Percentiles rank a stretch among this genome's conserved stretches.
Evolutionary conservation across 2,797 vertebrate genomes (phyloP).

Genomic region (Morelia viridis): DNA sequence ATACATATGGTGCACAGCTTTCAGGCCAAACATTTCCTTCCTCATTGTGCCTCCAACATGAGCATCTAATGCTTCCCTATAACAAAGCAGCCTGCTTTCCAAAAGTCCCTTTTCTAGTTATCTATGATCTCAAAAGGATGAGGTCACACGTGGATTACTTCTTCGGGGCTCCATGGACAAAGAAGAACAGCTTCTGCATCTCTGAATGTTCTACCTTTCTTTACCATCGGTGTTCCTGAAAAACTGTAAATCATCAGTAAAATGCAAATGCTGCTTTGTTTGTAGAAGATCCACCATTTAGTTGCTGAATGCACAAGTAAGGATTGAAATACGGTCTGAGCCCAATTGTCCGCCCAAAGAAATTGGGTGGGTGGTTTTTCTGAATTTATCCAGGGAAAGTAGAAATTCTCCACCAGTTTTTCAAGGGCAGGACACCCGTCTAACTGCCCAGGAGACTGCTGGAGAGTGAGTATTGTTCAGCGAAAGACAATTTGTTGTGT

Average conservation of each 20-base stretch:
- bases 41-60: not conserved
- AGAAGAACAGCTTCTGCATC: not conserved
- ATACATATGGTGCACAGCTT: rapidly evolving
- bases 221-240: not conserved
- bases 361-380: not conserved
- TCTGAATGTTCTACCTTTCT: not conserved
- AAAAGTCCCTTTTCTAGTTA: not conserved
- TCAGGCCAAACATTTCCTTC: not conserved
- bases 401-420: not conserved
- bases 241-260: not conserved
- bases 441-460: not conserved
- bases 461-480: not conserved
- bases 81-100: not conserved
- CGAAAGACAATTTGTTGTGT: not conserved
- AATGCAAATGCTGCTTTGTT: not conserved
- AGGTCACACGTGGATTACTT: not conserved
- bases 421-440: not conserved
- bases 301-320: not conserved
- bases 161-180: not conserved
- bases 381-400: not conserved
- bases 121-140: not conserved
- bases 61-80: not conserved
- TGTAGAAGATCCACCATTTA: not conserved
- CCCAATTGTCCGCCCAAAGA: not conserved
- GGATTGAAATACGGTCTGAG: not conserved